Evolutionary conservation across 2,888 invertebrate species (phyloP), one percentile per base, ranked within the genome.

Genomic region (Blastobasis adustella): DNA sequence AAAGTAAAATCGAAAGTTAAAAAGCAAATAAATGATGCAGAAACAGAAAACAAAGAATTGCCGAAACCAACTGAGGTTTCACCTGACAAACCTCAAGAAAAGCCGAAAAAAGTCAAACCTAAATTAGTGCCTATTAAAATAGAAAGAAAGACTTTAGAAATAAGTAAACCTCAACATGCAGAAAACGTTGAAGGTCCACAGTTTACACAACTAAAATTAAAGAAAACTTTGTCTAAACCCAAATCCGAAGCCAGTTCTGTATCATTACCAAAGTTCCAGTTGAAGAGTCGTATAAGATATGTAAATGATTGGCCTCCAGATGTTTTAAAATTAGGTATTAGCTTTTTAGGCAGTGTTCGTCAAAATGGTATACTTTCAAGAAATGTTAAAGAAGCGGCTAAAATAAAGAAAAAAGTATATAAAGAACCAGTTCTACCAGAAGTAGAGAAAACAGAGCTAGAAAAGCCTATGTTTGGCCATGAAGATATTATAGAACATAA

Each of bases 271-370:
- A 93, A 93, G 71, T 90, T 93, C 57, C 90, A 93, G 66, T 79
- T 95, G 1, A 94, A 93, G 67, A 95, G 94, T 71, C 89, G 93
- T 58, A 92, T 95, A 6, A 90, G 81, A 48, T 90, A 90, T 61
- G 56, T 89, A 9, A 75, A 85, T 47, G 92, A 92, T 55, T 94
- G 91, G 87, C 92, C 93, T 9, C 91, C 93, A 4, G 77, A 88
- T 54, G 75, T 88, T 43, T 72, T 90, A 46, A 80, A 83, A 54
- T 90, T 91, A 0, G 67, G 83, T 37, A 67, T 93, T 4, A 88
- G 82, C 4, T 73, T 79, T 47, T 77, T 93, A 52, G 90, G 91
- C 50, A 90, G 90, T 50, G 60, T 90, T 10, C 90, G 90, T 58
- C 90, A 91, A 65, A 90, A 89, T 65, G 94, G 94, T 37, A 90